Evolutionary conservation across 2,797 vertebrate genomes (phyloP), one percentile per base, ranked within the genome.

Genomic region (Eupleurogrammus muticus): DNA sequence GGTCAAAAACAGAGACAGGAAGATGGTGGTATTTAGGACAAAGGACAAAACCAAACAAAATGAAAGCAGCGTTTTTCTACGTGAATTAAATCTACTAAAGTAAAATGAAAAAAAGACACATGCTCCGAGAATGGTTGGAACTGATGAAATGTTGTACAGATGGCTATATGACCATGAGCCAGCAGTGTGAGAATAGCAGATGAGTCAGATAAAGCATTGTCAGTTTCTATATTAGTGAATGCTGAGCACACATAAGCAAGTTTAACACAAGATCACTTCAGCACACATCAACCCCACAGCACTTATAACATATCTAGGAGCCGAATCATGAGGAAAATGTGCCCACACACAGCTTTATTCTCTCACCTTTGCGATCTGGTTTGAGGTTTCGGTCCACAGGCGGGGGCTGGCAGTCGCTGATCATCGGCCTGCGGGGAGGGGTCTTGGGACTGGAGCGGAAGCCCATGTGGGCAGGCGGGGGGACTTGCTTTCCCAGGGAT

Each of bases 371-470:
- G 75, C 98, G 95, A 88, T 99, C 96, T 1, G 98, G 98, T 87
- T 99, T 99, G 79, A 99, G 97, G 90, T 99, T 98, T 64, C 98
- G 95, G 87, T 99, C 97, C 78, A 99, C 96, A 0, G 98, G 98
- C 0, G 98, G 98, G 0, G 97, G 98, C 87, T 98, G 97, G 90
- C 96, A 98, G 70, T 98, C 97, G 10, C 90, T 93, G 78, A 94
- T 95, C 81, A 98, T 93, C 8, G 96, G 96, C 76, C 96, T 95
- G 75, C 97, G 94, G 40, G 98, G 97, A 35, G 97, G 97, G 32
- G 98, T 99, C 90, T 99, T 98, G 54, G 98, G 97, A 84, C 98
- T 99, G 69, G 96, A 97, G 75, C 97, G 95, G 85, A 99, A 99
- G 80, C 98, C 97, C 98, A 99, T 97, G 87, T 99, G 98, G 73